Evolutionary conservation across 2,113 vertebrate species (phyloP).

Genomic region (Campylomormyrus tamandua): DNA sequence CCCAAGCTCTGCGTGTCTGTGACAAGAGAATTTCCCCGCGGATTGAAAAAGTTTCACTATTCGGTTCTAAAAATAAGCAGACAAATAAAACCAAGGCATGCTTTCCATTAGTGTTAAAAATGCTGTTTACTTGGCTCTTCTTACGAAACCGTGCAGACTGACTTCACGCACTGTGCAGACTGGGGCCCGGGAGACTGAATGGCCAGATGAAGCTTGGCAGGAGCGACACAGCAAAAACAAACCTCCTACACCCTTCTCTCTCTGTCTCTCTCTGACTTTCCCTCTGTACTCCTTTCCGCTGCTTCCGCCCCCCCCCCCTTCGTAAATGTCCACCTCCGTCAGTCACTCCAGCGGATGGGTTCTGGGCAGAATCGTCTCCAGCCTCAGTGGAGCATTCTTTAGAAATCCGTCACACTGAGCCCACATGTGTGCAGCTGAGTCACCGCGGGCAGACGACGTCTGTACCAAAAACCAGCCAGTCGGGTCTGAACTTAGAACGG

Average conservation of each 20-base stretch:
- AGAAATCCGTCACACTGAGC: not conserved
- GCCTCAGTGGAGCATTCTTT: not conserved
- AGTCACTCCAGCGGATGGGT: not conserved
- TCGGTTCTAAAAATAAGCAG: not conserved
- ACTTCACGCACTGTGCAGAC: not conserved
- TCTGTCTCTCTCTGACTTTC: not conserved
- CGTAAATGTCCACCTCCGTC: not conserved
- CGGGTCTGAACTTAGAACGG: not conserved
- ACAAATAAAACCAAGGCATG: not conserved
- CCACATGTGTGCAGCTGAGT: not conserved
- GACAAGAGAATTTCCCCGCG: not conserved
- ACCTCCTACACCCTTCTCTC: not conserved
- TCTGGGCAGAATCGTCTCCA: not conserved
- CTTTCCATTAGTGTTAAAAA: conserved; percentile 3
- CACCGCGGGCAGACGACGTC: not conserved
- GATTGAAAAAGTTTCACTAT: not conserved
- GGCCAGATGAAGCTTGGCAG: not conserved
- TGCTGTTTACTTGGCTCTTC: not conserved
- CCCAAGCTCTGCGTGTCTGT: not conserved
- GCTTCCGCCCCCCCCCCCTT: not conserved
- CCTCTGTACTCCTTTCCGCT: not conserved
- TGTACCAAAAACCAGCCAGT: not conserved
- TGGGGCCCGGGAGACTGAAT: not conserved
- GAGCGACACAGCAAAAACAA: not conserved
- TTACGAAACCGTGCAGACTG: not conserved